Percentiles rank a stretch among this genome's conserved stretches.
phyloP scores from a whole-genome alignment of 37 sponge, comb jelly and placozoan genomes.

The Diacarnus erythraeanus region DNA sequence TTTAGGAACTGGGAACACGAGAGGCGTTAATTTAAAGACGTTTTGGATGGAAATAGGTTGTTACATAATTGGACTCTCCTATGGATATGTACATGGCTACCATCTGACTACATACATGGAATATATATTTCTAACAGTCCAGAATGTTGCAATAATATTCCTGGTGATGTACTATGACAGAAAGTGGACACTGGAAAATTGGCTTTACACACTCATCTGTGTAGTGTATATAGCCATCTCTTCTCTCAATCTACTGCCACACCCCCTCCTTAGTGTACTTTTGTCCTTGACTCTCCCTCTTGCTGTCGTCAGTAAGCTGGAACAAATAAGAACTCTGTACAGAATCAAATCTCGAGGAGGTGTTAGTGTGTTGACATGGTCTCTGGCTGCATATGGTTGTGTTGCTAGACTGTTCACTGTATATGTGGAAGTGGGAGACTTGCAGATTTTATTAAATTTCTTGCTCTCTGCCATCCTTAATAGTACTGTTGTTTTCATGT shows the following conservation, averaged over 20 bases:
- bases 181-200: neutral
- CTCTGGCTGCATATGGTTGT: conserved; percentile 12
- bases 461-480: neutral
- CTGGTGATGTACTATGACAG: conserved; percentile 5
- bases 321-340: conserved; percentile 30
- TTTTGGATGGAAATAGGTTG: conserved; percentile 41
- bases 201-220: neutral
- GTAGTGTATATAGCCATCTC: neutral
- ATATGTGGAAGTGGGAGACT: neutral
- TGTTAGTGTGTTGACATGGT: conserved; percentile 28
- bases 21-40: conserved; percentile 26
- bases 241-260: neutral
- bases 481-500: neutral
- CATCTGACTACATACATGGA: conserved; percentile 2
- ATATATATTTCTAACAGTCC: neutral
- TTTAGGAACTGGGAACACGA: conserved; percentile 7
- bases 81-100: conserved; percentile 1
- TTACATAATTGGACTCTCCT: conserved; percentile 21
- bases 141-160: conserved; percentile 2
- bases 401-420: neutral
- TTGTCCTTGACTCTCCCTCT: conserved; percentile 19
- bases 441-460: neutral
- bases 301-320: conserved; percentile 11
- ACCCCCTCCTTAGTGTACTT: neutral
- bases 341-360: conserved; percentile 25